A percentile compares a stretch with the other conserved stretches of the same genome.
Evolutionary conservation across 2,888 invertebrate species (phyloP).

Genomic region (Erpobdella octoculata): DNA sequence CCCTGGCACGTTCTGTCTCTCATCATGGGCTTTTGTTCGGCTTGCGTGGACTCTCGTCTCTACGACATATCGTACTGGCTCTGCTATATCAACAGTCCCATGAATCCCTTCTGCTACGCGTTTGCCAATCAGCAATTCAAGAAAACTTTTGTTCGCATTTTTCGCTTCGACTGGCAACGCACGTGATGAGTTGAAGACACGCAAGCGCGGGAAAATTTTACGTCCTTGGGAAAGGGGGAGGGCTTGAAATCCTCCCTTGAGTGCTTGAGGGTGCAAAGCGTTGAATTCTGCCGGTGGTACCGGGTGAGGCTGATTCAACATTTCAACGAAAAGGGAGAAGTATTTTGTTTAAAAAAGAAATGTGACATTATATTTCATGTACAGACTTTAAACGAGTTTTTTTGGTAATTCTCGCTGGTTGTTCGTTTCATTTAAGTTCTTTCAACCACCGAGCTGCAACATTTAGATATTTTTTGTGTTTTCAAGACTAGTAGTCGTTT

Average conservation of each 20-base stretch:
- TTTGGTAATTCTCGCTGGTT: too few species aligned
- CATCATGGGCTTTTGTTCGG: slow-evolving; percentile 83
- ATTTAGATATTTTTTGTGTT: too few species aligned
- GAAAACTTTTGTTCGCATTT: slow-evolving; percentile 88
- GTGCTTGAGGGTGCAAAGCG: neutral
- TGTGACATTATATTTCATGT: too few species aligned
- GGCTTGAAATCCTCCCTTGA: neutral
- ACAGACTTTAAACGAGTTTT: too few species aligned
- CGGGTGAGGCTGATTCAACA: too few species aligned
- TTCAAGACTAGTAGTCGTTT: neutral
- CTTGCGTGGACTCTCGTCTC: slow-evolving; percentile 46
- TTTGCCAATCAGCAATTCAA: slow-evolving; percentile 98
- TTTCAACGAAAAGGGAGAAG: too few species aligned
- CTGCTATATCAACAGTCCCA: slow-evolving; percentile 72
- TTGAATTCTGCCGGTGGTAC: neutral
- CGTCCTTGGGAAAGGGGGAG: neutral
- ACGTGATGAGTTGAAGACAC: slow-evolving; percentile 38
- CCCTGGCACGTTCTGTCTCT: slow-evolving; percentile 93
- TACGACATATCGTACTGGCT: slow-evolving; percentile 57
- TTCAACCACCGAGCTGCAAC: too few species aligned
- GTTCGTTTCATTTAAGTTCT: too few species aligned
- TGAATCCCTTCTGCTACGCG: slow-evolving; percentile 98
- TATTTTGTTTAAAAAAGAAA: too few species aligned
- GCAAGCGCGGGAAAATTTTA: too few species aligned
- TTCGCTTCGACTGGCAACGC: slow-evolving; percentile 70